A percentile compares a stretch with the other conserved stretches of the same genome.
Evolutionary conservation across 2,797 vertebrate genomes (phyloP).

Genomic region (Carapus acus): DNA sequence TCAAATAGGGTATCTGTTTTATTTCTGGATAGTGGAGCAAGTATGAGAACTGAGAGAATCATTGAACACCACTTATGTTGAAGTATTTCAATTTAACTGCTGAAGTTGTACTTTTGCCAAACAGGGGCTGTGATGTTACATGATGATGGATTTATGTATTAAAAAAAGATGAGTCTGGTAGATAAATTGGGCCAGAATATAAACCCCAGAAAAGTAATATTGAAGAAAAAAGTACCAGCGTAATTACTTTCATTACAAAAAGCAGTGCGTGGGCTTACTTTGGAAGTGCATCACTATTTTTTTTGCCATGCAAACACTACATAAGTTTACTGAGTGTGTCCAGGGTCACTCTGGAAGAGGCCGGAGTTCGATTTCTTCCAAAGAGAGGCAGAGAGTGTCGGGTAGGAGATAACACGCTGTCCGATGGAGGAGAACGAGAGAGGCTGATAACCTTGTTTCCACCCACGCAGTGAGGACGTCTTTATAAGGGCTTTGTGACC

Average conservation of each 20-base stretch:
- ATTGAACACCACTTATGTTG: not conserved
- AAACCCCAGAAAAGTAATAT: not conserved
- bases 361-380: slow-evolving; percentile 37
- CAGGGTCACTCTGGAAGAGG: slow-evolving; percentile 35
- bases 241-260: not conserved
- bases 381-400: slow-evolving; percentile 61
- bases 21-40: not conserved
- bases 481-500: slow-evolving; percentile 72
- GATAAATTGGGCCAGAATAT: not conserved
- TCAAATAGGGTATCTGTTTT: slow-evolving; percentile 6
- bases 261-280: slow-evolving; percentile 12
- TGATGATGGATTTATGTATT: slow-evolving; percentile 34
- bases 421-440: slow-evolving; percentile 54
- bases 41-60: slow-evolving; percentile 10
- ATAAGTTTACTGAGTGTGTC: too few species aligned
- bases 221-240: not conserved
- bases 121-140: not conserved
- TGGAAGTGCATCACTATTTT: too few species aligned
- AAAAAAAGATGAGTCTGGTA: slow-evolving; percentile 36
- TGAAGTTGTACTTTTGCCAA: slow-evolving; percentile 44
- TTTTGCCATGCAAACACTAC: too few species aligned
- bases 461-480: slow-evolving; percentile 57
- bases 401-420: slow-evolving; percentile 69
- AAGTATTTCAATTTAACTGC: slow-evolving; percentile 32
- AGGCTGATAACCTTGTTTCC: slow-evolving; percentile 70